Evolutionary conservation across 2,113 vertebrate genomes (phyloP).

Genomic region (Zosterops lateralis): DNA sequence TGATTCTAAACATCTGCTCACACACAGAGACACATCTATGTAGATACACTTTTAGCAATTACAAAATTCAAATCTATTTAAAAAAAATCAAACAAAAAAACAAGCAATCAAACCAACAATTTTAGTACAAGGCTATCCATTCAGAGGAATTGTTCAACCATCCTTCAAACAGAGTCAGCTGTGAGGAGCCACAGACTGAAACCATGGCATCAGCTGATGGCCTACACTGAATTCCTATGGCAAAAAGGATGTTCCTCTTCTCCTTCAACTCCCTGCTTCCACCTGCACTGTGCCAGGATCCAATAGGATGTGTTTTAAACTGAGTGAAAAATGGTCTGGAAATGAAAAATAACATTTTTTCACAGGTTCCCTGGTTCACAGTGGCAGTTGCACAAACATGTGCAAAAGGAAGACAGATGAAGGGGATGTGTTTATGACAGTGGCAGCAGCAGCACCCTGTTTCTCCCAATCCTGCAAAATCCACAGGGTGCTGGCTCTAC

Average conservation of each 20-base stretch:
- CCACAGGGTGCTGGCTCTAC: not conserved
- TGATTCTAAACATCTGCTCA: not conserved
- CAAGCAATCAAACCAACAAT: not conserved
- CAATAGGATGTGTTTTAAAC: accelerated
- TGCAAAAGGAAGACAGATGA: not conserved
- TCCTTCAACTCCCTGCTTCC: not conserved
- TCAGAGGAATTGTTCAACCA: not conserved
- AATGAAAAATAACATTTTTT: not conserved
- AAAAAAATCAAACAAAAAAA: accelerated
- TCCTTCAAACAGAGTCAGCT: not conserved
- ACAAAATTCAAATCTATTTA: not conserved
- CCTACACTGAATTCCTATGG: accelerated
- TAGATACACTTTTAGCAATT: not conserved
- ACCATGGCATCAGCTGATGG: not conserved
- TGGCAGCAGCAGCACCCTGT: not conserved
- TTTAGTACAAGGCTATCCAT: not conserved
- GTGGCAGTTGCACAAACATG: accelerated
- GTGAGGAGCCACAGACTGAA: not conserved
- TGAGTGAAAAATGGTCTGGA: not conserved
- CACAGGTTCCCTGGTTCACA: not conserved
- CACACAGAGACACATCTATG: too few species aligned
- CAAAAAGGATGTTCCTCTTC: not conserved
- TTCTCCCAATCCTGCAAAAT: not conserved
- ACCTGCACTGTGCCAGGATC: not conserved
- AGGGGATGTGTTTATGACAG: accelerated